Evolutionary conservation across 2,797 vertebrate species (phyloP).

Genomic region (Hyperoplus lanceolatus): DNA sequence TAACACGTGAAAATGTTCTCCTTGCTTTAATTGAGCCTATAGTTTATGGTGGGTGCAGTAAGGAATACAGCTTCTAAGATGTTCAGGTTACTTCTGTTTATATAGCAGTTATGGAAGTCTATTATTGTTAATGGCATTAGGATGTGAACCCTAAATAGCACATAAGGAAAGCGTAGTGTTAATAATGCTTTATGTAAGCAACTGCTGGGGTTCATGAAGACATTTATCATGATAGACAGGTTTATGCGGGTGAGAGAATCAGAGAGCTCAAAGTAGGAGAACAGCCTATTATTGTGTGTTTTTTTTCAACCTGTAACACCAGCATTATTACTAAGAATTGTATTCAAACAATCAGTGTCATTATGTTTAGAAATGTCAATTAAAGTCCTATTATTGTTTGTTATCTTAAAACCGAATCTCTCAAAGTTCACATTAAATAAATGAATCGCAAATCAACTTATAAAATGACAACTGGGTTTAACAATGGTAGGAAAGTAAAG

Average conservation of each 20-base stretch:
- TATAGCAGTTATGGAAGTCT: background rate
- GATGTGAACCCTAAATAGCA: background rate
- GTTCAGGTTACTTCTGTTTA: background rate
- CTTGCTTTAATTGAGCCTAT: background rate
- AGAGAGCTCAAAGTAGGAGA: constrained; percentile 7
- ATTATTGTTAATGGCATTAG: background rate
- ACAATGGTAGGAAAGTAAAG: background rate
- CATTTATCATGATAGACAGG: constrained; percentile 13
- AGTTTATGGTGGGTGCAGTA: background rate
- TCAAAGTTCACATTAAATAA: background rate
- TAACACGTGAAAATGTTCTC: background rate
- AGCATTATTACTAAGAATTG: background rate
- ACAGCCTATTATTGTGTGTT: background rate
- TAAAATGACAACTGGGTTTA: background rate
- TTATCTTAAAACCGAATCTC: background rate
- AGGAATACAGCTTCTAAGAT: background rate
- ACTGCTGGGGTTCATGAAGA: constrained; percentile 9
- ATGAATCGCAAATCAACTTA: background rate
- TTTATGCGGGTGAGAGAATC: constrained; percentile 15
- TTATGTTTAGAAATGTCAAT: background rate
- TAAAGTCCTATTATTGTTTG: background rate
- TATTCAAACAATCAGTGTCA: background rate
- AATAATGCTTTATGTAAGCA: background rate
- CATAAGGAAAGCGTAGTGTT: background rate
- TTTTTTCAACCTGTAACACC: background rate